These are phyloP conservation scores for Holcopasites calliopsidis DNA, from an alignment of 1,140 invertebrate species.

Conservation along the genomic window DNA sequence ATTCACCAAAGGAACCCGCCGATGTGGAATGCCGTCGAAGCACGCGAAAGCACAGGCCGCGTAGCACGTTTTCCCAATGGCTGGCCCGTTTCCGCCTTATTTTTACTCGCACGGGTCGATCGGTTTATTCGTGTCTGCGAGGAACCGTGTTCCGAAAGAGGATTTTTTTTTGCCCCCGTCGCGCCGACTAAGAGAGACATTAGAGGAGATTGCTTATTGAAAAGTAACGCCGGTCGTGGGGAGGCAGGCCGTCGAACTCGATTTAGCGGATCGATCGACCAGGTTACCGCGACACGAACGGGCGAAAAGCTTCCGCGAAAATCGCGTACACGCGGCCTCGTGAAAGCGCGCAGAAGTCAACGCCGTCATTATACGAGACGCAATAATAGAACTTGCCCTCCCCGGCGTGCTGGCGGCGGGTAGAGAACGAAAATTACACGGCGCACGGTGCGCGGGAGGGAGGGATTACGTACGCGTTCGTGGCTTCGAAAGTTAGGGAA, in stretches of 20 bases:
- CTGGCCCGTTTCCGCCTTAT: conserved; percentile 44
- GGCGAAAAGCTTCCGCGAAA: conserved; percentile 17
- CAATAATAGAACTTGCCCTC: conserved; percentile 48
- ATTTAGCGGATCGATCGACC: conserved; percentile 47
- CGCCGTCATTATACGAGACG: conserved; percentile 40
- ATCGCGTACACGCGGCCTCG: conserved; percentile 16
- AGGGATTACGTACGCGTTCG: conserved; percentile 45
- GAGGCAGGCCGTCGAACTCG: not conserved
- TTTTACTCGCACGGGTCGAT: conserved; percentile 5
- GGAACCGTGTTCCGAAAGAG: not conserved
- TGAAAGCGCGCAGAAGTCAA: conserved; percentile 15
- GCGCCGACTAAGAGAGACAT: conserved; percentile 37
- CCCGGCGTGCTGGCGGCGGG: not conserved
- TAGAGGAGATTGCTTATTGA: conserved; percentile 60
- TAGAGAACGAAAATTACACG: conserved; percentile 51
- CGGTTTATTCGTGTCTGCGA: conserved; percentile 1
- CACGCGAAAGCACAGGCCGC: conserved; percentile 55
- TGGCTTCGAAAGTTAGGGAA: not conserved
- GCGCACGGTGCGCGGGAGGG: conserved; percentile 11
- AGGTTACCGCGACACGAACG: no score
- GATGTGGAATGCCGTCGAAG: conserved; percentile 51
- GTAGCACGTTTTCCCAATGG: conserved; percentile 45
- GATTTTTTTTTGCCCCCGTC: not conserved
- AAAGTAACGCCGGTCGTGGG: conserved; percentile 17
- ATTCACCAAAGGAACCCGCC: conserved; percentile 56